phyloP scores from a whole-genome alignment of 2,888 invertebrate species.

The Petrolisthes manimaculis region DNA sequence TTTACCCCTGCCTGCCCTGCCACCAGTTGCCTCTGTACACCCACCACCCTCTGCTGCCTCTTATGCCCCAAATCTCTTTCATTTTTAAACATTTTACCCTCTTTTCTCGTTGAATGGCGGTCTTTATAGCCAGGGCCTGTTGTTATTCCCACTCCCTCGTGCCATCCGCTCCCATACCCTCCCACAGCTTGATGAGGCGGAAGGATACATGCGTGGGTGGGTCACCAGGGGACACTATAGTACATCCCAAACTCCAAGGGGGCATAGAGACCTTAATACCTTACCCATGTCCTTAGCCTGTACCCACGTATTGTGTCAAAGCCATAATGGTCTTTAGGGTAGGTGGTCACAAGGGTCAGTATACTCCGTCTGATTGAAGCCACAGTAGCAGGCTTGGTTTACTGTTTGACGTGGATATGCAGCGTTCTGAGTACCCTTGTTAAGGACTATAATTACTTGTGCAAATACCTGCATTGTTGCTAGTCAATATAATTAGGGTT shows the following conservation, averaged over 20 bases:
- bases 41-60: conserved; percentile 28
- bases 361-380: too few relatives aligned
- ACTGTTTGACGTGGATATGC: conserved; percentile 15
- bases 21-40: conserved; percentile 12
- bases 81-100: conserved; percentile 59
- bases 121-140: conserved; percentile 40
- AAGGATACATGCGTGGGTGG: conserved; percentile 49
- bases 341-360: neutral
- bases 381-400: neutral
- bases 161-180: conserved; percentile 39
- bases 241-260: neutral
- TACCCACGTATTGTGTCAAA: neutral
- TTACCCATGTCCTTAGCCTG: too few relatives aligned
- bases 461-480: conserved; percentile 49
- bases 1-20: conserved; percentile 7
- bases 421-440: conserved; percentile 13
- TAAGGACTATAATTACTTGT: conserved; percentile 53
- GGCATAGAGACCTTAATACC: neutral
- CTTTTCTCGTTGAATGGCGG: conserved; percentile 50
- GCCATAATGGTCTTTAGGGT: neutral
- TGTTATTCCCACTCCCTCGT: conserved; percentile 46
- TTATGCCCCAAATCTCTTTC: conserved; percentile 53
- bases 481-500: conserved; percentile 53
- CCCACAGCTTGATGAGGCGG: conserved; percentile 46
- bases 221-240: neutral